These are phyloP conservation scores for Oreohelix idahoensis DNA, from an alignment of 1,140 invertebrate genomes.

Conservation along the genomic window DNA sequence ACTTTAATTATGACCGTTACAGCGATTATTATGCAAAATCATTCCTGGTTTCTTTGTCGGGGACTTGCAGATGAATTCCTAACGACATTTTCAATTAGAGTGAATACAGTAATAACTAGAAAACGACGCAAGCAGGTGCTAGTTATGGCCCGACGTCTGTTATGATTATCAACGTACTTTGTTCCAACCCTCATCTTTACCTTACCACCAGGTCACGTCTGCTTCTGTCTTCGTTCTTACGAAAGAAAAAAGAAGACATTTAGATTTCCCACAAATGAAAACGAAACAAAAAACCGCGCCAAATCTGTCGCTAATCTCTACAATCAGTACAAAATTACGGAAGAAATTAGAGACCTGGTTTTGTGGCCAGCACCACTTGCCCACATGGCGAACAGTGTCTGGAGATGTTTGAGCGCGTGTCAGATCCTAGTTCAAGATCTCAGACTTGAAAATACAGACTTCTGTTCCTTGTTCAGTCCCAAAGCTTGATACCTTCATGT, in stretches of 20 bases:
- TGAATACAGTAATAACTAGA: conserved; percentile 22
- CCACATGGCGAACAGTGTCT: neutral
- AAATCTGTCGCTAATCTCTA: conserved; percentile 22
- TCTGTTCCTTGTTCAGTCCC: neutral
- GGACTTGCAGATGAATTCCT: conserved; percentile 31
- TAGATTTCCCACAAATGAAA: neutral
- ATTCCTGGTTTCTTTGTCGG: conserved; percentile 20
- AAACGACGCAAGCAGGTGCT: conserved; percentile 6
- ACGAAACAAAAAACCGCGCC: conserved; percentile 6
- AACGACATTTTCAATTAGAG: conserved; percentile 37
- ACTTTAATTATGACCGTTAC: conserved; percentile 40
- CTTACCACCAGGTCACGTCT: neutral
- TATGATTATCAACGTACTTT: conserved; percentile 23
- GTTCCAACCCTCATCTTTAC: conserved; percentile 7
- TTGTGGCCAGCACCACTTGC: conserved; percentile 6
- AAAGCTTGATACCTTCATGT: neutral
- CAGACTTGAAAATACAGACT: neutral
- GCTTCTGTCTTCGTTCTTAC: neutral
- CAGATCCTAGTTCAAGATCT: neutral
- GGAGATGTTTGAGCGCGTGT: neutral
- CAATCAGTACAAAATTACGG: conserved; percentile 1
- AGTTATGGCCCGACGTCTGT: neutral
- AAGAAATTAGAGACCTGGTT: neutral
- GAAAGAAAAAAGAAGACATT: neutral
- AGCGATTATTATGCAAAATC: conserved; percentile 35